phyloP scores from a whole-genome alignment of 1,140 invertebrate species.

The Archivesica marissinica region DNA sequence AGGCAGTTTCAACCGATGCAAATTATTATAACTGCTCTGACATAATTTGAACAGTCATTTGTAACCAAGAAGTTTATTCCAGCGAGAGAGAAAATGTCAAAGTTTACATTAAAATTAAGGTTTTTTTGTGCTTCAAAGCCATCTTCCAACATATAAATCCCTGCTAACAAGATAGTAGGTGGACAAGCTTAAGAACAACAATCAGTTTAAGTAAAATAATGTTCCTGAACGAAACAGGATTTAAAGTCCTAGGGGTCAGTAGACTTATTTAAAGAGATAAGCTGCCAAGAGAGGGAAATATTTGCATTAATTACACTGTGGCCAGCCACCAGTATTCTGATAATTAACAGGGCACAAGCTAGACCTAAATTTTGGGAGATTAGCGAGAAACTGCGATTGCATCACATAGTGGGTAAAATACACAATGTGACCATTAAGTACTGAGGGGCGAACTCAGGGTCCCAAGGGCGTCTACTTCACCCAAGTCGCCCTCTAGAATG shows the following conservation, averaged over 20 bases:
- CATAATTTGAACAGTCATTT: neutral
- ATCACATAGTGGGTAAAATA: too few species aligned
- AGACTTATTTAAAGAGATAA: neutral
- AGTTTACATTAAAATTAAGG: slow-evolving; percentile 44
- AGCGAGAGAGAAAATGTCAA: neutral
- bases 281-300: slow-evolving; percentile 16
- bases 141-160: slow-evolving; percentile 25
- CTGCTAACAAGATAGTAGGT: neutral
- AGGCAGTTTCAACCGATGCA: too few species aligned
- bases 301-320: slow-evolving; percentile 7
- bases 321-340: too few species aligned
- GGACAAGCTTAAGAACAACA: neutral
- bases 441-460: too few species aligned
- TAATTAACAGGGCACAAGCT: too few species aligned
- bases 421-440: too few species aligned
- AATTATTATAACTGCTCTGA: too few species aligned
- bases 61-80: slow-evolving; percentile 25
- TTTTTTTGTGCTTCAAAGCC: slow-evolving; percentile 35
- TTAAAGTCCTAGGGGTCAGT: neutral
- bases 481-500: too few species aligned
- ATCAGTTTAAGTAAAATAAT: slow-evolving; percentile 7
- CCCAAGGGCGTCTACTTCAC: too few species aligned
- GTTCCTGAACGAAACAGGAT: neutral
- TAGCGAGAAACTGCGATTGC: too few species aligned
- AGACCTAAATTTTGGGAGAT: too few species aligned